Evolutionary conservation across 2,888 invertebrate species (phyloP), one percentile per base, ranked within the genome.

Genomic region (Bombylius major): DNA sequence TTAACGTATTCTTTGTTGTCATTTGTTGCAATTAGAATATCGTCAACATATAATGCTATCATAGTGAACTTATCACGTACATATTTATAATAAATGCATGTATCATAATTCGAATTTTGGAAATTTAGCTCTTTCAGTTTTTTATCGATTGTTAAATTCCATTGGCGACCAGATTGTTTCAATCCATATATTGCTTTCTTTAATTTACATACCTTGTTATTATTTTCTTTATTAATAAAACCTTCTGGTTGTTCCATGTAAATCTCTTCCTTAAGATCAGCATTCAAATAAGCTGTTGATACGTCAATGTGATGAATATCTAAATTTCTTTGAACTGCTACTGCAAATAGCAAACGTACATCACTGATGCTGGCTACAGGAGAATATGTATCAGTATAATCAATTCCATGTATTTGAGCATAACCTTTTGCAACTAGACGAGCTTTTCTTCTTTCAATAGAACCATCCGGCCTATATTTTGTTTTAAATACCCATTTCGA

Each of bases 381-480:
- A 12, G 51, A 42, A 34, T 31, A 51, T 5, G 52, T 46, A 13
- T 45, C 46, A 33, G 45, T 12, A 12, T 47, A 53, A 42, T 53
- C 46, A n/a, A 53, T 34, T 46, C 52, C 52, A 8, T 36, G 34
- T 11, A 13, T 32, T 23, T 53, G 53, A 13, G 36, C 13, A n/a
- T 34, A 53, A 4, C 53, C 53, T 34, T 47, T 53, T 13, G 53
- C 53, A 9, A 53, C 53, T 11, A 53, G 36, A 12, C 53, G 33
- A n/a, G 39, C 53, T 39, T 53, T 53, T 14, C 47, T 13, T 12
- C 53, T 47, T 32, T 47, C 36, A 12, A 53, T 32, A 14, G 36
- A 11, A 13, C 47, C 53, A 31, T 47, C 23, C 7, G 11, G 23
- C 8, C 47, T 47, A 47, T 47, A 23, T 47, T 53, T 47, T 12